phyloP scores from a whole-genome alignment of 2,113 vertebrate genomes.

The Tricholaema leucomelas region DNA sequence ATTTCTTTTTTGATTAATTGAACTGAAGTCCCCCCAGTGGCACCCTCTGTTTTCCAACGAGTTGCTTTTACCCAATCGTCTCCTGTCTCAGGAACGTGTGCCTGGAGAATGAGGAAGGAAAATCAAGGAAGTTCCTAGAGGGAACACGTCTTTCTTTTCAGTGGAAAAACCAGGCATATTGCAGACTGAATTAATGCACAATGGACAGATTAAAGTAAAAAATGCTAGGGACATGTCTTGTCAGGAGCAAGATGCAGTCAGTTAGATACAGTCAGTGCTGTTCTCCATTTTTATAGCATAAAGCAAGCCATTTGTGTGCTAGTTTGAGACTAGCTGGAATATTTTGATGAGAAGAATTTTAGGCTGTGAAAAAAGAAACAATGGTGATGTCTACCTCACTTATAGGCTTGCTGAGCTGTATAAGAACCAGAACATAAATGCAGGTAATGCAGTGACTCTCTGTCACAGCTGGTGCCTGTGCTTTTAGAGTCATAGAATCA shows the following conservation, averaged over 20 bases:
- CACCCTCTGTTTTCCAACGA: neutral
- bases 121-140: neutral
- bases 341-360: no score
- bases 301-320: constrained; percentile 36
- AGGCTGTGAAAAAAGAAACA: no score
- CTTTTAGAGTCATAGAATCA: no score
- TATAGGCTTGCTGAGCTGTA: no score
- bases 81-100: neutral
- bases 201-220: neutral
- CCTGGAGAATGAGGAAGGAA: neutral
- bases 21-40: neutral
- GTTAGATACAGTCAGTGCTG: neutral
- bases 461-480: no score
- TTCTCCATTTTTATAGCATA: neutral
- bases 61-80: neutral
- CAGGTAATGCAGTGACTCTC: no score
- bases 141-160: neutral
- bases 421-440: no score
- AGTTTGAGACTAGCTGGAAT: no score
- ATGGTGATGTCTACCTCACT: no score
- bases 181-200: neutral
- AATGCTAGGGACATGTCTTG: neutral
- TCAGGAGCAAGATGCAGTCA: neutral
- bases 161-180: neutral
- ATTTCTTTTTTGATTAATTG: neutral